Base-by-base conservation (phyloP, 2,888 invertebrate genomes). In the Zele albiditarsus region DNA sequence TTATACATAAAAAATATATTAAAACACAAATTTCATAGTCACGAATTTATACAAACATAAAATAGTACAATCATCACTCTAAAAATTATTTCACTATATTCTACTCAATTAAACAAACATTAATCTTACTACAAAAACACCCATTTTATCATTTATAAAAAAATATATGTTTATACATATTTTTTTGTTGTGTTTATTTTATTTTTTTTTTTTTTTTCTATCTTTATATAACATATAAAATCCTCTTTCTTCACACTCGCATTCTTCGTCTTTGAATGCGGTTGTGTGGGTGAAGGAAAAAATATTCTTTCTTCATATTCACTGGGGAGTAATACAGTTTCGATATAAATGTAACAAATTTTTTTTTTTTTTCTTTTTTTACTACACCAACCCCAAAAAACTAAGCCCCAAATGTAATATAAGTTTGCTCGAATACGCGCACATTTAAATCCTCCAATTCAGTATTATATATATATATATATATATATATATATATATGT, bases 321-420 rank as follows among this genome's bases (percentile, higher is more conserved):
- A 84, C 87, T 83, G 81, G 88, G 88, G 88, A 88, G 87, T 83
- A 85, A 88, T 87, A 85, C 33, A 42, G 53, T 28, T 81, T 84
- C 82, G 82, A 84, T 85, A 82, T 84, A 86, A 86, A 85, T 66
- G 82, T 83, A 85, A 88, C 87, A 88, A 89, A 89, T 87, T 88
- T 65, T 85, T 82, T 74, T 84, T 74, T 75, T 77, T 81, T 81
- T n/a, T n/a, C n/a, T 79, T 77, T 27, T 53, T 62, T 77, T 46
- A n/a, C 38, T 2, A 12, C 12, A 8, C 58, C 28, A 63, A 62
- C 38, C 27, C 68, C 33, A 60, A 58, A 67, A 72, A 68, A 10
- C 20, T 25, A 67, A 42, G 14, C 33, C 38, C 31, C 68, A 31
- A 42, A 53, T 53, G 53, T 53, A 53, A 53, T 58, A 71, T 78